phyloP scores from a whole-genome alignment of 2,113 vertebrate genomes.

The Sceloporus tristichus region DNA sequence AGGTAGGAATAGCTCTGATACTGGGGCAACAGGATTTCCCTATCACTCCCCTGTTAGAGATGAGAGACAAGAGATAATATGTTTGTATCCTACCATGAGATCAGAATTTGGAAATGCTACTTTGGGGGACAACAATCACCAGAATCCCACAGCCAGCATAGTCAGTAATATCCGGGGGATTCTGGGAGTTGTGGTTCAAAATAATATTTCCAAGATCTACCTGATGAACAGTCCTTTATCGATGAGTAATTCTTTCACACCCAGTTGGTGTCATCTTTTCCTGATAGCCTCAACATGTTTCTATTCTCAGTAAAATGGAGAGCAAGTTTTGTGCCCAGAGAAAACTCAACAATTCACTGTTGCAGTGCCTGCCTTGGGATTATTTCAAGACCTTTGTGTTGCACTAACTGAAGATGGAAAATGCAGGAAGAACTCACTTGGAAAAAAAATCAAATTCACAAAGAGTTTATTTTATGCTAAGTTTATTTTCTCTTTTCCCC shows the following conservation, averaged over 20 bases:
- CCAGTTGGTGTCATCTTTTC: background rate
- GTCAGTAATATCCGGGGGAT: too few relatives aligned
- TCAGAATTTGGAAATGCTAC: too few relatives aligned
- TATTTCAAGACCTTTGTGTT: conserved; percentile 19
- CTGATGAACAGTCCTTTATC: too few relatives aligned
- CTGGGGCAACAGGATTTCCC: background rate
- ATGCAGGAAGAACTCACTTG: background rate
- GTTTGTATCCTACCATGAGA: too few relatives aligned
- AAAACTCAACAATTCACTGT: background rate
- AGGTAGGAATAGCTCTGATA: background rate
- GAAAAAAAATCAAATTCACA: background rate
- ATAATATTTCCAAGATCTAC: too few relatives aligned
- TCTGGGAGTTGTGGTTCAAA: too few relatives aligned
- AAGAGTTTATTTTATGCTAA: background rate
- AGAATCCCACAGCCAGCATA: too few relatives aligned
- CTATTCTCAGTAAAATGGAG: background rate
- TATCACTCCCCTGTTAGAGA: background rate
- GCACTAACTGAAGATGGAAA: background rate
- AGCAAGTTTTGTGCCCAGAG: background rate
- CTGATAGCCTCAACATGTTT: background rate
- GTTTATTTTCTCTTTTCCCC: conserved; percentile 6
- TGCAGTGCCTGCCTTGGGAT: conserved; percentile 17
- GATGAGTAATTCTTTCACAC: too few relatives aligned
- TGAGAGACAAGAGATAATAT: too few relatives aligned
- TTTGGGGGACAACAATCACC: too few relatives aligned